Percentiles rank a stretch among this genome's conserved stretches.
These are phyloP conservation scores for Diplosoma virens DNA, from an alignment of 23 tunicate genomes.

Conservation along the genomic window DNA sequence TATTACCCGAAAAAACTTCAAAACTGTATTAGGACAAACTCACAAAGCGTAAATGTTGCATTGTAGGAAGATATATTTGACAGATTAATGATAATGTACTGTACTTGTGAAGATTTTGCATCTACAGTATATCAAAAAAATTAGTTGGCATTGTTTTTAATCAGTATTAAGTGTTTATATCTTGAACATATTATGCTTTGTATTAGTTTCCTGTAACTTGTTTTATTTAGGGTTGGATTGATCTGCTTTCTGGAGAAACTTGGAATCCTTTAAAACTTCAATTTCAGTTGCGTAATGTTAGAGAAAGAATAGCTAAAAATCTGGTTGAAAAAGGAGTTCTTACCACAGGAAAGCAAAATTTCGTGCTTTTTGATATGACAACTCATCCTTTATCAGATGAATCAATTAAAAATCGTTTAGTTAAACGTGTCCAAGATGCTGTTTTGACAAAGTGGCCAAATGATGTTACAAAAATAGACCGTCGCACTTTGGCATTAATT, in stretches of 20 bases:
- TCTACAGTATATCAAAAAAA: too few species aligned
- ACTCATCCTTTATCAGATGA: conserved; percentile 95
- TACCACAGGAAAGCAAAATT: conserved; percentile 96
- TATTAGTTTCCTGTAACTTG: too few species aligned
- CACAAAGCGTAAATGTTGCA: too few species aligned
- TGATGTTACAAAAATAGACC: conserved; percentile 93
- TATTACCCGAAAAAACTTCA: too few species aligned
- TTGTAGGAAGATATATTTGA: too few species aligned
- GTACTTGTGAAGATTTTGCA: too few species aligned
- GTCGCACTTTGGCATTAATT: conserved; percentile 88
- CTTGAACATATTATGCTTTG: too few species aligned
- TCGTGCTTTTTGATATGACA: conserved; percentile 96
- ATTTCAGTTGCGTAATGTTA: conserved; percentile 93
- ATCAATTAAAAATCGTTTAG: conserved; percentile 56
- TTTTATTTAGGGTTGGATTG: conserved; percentile 86
- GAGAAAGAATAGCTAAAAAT: conserved; percentile 95
- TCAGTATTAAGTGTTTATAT: too few species aligned
- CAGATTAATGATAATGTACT: too few species aligned
- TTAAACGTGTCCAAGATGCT: conserved; percentile 96
- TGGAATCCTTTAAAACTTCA: conserved; percentile 98
- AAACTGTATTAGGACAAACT: too few species aligned
- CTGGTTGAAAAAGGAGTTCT: conserved; percentile 97
- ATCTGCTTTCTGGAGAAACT: conserved; percentile 96
- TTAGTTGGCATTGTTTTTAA: too few species aligned
- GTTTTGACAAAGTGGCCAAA: conserved; percentile 99